phyloP scores from a whole-genome alignment of 2,797 vertebrate species.

The Falco concolor region DNA sequence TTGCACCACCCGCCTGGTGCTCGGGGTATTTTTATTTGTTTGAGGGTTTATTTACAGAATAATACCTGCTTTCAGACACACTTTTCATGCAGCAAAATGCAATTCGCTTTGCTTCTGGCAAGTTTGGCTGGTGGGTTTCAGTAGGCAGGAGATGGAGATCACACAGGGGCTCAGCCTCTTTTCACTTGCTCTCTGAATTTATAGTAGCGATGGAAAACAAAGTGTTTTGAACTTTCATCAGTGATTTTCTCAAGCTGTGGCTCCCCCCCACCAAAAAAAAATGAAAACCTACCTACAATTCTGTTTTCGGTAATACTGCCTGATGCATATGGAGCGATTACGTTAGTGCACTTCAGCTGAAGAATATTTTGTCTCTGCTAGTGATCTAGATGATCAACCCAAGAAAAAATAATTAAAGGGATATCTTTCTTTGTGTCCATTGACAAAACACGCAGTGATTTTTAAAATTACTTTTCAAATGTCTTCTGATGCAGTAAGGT shows the following conservation, averaged over 20 bases:
- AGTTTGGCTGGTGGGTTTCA: neutral
- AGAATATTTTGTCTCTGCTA: neutral
- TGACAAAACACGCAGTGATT: neutral
- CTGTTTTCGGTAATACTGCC: neutral
- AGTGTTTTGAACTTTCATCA: neutral
- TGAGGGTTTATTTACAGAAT: neutral
- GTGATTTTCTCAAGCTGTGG: neutral
- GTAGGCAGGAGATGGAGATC: neutral
- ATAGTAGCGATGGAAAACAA: neutral
- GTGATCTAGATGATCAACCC: neutral
- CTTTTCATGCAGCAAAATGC: neutral
- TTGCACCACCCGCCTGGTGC: rapidly evolving
- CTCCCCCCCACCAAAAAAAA: neutral
- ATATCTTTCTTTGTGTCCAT: neutral
- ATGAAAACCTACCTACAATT: neutral
- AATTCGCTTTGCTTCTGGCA: neutral
- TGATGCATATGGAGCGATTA: neutral
- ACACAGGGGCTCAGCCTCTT: neutral
- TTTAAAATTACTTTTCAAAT: neutral
- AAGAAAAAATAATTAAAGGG: neutral
- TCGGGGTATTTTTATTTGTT: neutral
- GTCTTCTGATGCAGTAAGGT: neutral
- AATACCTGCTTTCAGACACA: neutral
- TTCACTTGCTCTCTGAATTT: neutral
- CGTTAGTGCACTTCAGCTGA: neutral